Percentiles rank a stretch among this genome's conserved stretches.
Evolutionary conservation across 2,888 invertebrate genomes (phyloP).

Genomic region (Nemotelus nigrinus): DNA sequence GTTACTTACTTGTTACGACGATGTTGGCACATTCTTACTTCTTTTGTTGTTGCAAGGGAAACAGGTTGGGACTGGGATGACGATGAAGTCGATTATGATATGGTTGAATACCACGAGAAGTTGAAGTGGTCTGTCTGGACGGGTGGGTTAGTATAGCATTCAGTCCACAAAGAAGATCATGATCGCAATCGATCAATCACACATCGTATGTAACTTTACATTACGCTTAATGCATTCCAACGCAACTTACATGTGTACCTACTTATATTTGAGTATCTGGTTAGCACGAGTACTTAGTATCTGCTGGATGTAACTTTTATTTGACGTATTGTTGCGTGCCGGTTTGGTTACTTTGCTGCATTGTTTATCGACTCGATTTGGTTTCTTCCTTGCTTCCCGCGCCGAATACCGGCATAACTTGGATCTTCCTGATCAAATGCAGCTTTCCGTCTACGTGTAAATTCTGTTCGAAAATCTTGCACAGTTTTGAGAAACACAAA

Average conservation of each 20-base stretch:
- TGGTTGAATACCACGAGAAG: constrained; percentile 32
- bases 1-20: not conserved
- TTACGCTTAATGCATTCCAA: not conserved
- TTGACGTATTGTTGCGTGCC: too few species aligned
- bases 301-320: too few species aligned
- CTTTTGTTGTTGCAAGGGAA: constrained; percentile 28
- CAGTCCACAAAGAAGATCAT: constrained; percentile 30
- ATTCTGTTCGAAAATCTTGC: not conserved
- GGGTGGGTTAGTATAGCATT: constrained; percentile 8
- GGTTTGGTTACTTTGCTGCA: too few species aligned
- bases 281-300: not conserved
- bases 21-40: constrained; percentile 13
- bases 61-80: constrained; percentile 30
- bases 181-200: constrained; percentile 40
- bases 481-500: constrained; percentile 6
- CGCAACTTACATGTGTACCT: not conserved
- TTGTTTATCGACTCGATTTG: too few species aligned
- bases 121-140: constrained; percentile 27
- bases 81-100: not conserved
- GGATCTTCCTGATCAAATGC: too few species aligned
- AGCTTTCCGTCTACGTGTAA: too few species aligned
- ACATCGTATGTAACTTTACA: constrained; percentile 19
- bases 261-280: not conserved
- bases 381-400: too few species aligned
- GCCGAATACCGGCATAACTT: too few species aligned